Conservation (phyloP, 2,888 invertebrate genomes). For the Lasioglossum figueresi region DNA sequence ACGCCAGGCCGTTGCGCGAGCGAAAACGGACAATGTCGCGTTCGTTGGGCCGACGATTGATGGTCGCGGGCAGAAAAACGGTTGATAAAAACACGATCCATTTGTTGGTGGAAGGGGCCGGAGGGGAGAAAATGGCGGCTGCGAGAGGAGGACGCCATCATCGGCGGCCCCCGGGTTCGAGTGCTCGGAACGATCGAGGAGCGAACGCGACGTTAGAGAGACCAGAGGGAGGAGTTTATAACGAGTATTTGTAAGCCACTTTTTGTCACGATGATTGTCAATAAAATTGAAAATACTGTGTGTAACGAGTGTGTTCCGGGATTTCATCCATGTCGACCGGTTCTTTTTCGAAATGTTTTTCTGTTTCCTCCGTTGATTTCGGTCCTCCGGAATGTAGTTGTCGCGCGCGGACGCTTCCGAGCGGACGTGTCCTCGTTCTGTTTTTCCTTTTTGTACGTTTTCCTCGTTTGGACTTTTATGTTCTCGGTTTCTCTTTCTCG, state of each 20-base stretch:
- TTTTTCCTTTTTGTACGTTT: conserved; percentile 52
- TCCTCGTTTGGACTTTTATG: conserved; percentile 57
- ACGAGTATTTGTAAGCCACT: conserved; percentile 78
- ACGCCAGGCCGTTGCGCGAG: conserved; percentile 68
- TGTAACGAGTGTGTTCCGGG: conserved; percentile 64
- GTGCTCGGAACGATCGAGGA: conserved; percentile 22
- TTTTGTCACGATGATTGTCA: conserved; percentile 81
- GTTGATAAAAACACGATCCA: conserved; percentile 14
- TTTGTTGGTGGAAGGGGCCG: not conserved
- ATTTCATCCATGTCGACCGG: conserved; percentile 35
- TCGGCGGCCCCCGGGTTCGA: conserved; percentile 2
- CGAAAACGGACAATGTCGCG: conserved; percentile 68
- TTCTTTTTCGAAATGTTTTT: conserved; percentile 2
- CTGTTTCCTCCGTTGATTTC: not conserved
- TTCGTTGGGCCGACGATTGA: conserved; percentile 42
- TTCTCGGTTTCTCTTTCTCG: conserved; percentile 22
- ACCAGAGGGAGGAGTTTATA: conserved; percentile 61
- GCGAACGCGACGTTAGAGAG: conserved; percentile 58
- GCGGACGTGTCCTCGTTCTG: conserved; percentile 34
- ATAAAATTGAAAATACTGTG: conserved; percentile 75
- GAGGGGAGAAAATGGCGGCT: not conserved
- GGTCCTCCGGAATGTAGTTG: not conserved
- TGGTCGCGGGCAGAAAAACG: not conserved
- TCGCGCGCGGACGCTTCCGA: not conserved
- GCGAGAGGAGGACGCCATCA: not conserved